Evolutionary conservation across 2,888 invertebrate genomes (phyloP).

Genomic region (Pantelozetes paolii): DNA sequence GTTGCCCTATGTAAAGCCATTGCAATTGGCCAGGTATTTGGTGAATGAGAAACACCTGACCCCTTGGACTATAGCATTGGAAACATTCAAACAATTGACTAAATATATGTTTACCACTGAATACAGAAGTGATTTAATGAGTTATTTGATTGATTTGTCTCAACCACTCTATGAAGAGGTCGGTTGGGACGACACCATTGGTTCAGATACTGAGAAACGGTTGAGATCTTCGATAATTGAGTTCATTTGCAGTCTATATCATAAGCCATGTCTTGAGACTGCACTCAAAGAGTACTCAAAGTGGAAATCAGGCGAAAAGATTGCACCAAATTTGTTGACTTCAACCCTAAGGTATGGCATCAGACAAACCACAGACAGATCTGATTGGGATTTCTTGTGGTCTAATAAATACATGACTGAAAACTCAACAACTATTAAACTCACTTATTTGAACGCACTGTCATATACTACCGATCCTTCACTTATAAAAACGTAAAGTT

Average conservation of each 20-base stretch:
- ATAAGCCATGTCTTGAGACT: background rate
- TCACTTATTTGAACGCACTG: conserved; percentile 36
- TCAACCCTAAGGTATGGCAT: conserved; percentile 23
- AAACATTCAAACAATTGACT: background rate
- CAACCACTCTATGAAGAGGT: background rate
- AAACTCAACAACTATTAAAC: conserved; percentile 25
- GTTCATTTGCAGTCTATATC: conserved; percentile 15
- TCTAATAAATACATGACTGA: conserved; percentile 32
- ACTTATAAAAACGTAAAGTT: conserved; percentile 19
- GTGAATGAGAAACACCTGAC: conserved; percentile 48
- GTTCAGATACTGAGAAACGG: conserved; percentile 7
- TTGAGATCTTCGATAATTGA: conserved; percentile 15
- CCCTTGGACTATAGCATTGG: conserved; percentile 48
- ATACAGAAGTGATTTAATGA: background rate
- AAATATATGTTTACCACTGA: conserved; percentile 27
- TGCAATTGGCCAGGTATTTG: conserved; percentile 50
- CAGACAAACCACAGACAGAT: background rate
- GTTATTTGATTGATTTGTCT: background rate
- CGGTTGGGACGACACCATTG: conserved; percentile 22
- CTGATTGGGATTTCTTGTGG: conserved; percentile 30
- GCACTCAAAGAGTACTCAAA: conserved; percentile 14
- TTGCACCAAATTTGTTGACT: conserved; percentile 11
- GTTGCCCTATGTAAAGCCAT: conserved; percentile 55
- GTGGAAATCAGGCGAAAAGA: conserved; percentile 10
- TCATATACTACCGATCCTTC: conserved; percentile 21